phyloP scores from a whole-genome alignment of 1,140 invertebrate species.

The Eumeta japonica region DNA sequence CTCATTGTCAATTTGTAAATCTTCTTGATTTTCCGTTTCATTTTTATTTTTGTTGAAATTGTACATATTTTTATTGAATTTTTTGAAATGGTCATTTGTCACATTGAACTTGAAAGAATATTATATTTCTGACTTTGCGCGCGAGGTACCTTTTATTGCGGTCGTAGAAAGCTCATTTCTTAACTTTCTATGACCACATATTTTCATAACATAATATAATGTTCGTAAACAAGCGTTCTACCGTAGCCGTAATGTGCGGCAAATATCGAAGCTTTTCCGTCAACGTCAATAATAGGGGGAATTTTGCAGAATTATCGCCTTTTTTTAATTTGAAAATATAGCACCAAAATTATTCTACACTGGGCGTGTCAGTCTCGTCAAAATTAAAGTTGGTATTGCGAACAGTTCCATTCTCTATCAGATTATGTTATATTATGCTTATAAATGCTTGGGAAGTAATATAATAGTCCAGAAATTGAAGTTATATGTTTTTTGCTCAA shows the following conservation, averaged over 20 bases:
- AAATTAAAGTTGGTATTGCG: constrained; percentile 3
- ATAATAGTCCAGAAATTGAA: constrained; percentile 9
- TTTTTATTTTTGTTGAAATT: too few relatives aligned
- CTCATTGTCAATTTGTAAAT: too few relatives aligned
- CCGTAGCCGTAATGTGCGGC: constrained; percentile 11
- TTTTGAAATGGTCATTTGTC: too few relatives aligned
- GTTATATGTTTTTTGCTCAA: constrained; percentile 5
- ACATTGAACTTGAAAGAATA: too few relatives aligned
- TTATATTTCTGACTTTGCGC: too few relatives aligned
- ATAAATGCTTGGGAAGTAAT: constrained; percentile 13
- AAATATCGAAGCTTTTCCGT: constrained; percentile 4
- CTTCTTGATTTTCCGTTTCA: too few relatives aligned
- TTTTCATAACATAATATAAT: constrained; percentile 14
- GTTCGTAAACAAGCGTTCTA: constrained; percentile 12
- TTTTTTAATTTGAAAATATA: neutral
- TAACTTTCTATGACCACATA: too few relatives aligned
- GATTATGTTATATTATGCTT: too few relatives aligned
- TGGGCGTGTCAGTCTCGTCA: too few relatives aligned
- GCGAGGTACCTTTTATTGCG: too few relatives aligned
- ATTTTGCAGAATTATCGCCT: neutral
- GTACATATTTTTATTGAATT: too few relatives aligned
- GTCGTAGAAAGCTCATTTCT: too few relatives aligned
- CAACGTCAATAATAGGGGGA: neutral
- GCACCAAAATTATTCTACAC: neutral
- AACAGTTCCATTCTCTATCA: constrained; percentile 12